Evolutionary conservation across 2,888 invertebrate genomes (phyloP).

Genomic region (Cheilosia vulpina): DNA sequence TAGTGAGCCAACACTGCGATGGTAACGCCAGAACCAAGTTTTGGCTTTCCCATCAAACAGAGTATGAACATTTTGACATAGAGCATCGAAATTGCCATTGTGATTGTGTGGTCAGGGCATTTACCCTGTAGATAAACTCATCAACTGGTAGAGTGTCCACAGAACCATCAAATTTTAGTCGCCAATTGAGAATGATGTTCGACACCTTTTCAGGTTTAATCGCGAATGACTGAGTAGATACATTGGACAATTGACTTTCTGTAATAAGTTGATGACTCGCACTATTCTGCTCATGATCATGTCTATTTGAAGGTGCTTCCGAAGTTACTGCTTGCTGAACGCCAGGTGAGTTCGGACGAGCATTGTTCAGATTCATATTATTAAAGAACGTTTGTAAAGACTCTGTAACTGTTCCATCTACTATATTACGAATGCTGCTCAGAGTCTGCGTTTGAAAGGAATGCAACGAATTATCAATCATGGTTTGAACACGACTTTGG

Average conservation of each 20-base stretch:
- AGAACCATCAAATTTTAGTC: conserved; percentile 13
- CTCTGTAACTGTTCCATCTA: neutral
- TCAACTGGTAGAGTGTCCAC: conserved; percentile 1
- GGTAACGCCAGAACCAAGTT: conserved; percentile 36
- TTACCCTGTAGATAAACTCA: conserved; percentile 9
- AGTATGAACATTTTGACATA: neutral
- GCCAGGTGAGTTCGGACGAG: neutral
- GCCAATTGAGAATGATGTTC: conserved; percentile 24
- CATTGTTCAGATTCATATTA: conserved; percentile 1
- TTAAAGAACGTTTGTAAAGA: neutral
- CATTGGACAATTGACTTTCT: neutral
- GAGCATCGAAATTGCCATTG: neutral
- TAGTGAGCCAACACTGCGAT: conserved; percentile 5
- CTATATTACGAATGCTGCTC: neutral
- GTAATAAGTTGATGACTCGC: neutral
- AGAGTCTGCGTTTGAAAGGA: neutral
- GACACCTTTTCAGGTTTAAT: neutral
- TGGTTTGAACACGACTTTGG: neutral
- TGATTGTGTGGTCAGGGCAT: neutral
- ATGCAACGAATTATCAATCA: neutral
- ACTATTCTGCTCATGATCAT: neutral
- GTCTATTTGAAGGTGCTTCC: neutral
- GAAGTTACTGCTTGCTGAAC: too few species aligned
- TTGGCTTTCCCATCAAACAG: conserved; percentile 39
- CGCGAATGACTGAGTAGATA: neutral